phyloP scores from a whole-genome alignment of 2,888 invertebrate species.

The Scaptomyza polygonia region DNA sequence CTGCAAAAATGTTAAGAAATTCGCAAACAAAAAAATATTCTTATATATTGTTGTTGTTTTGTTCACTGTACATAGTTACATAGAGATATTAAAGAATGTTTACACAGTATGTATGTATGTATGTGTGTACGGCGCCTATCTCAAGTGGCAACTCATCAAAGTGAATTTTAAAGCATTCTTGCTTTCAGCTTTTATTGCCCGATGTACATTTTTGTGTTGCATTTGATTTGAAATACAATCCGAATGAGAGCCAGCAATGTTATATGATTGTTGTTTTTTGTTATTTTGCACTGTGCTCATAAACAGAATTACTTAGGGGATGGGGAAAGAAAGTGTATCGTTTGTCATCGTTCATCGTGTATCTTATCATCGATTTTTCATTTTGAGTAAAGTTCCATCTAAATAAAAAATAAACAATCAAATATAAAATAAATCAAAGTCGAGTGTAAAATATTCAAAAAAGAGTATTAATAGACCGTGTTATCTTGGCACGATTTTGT shows the following conservation, averaged over 20 bases:
- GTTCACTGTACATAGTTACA: neutral
- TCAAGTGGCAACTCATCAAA: constrained; percentile 14
- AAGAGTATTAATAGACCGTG: constrained; percentile 1
- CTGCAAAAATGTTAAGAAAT: neutral
- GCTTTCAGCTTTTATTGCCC: constrained; percentile 26
- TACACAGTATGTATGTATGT: neutral
- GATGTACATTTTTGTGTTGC: constrained; percentile 18
- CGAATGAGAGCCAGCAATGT: constrained; percentile 1
- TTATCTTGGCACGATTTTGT: neutral
- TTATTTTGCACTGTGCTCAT: neutral
- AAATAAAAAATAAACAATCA: no score
- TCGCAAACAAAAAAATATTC: no score
- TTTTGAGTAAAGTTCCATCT: no score
- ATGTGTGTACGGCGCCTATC: neutral
- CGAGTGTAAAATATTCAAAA: neutral
- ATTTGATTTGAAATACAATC: constrained; percentile 32
- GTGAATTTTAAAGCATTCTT: constrained; percentile 21
- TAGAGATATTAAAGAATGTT: neutral
- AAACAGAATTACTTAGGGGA: neutral
- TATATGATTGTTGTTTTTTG: constrained; percentile 2
- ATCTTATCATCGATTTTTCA: neutral
- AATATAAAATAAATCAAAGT: no score
- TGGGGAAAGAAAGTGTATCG: neutral
- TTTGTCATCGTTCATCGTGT: no score
- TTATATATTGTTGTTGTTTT: neutral